Evolutionary conservation across 2,797 vertebrate genomes (phyloP).

Genomic region (Ptychadena robeensis): DNA sequence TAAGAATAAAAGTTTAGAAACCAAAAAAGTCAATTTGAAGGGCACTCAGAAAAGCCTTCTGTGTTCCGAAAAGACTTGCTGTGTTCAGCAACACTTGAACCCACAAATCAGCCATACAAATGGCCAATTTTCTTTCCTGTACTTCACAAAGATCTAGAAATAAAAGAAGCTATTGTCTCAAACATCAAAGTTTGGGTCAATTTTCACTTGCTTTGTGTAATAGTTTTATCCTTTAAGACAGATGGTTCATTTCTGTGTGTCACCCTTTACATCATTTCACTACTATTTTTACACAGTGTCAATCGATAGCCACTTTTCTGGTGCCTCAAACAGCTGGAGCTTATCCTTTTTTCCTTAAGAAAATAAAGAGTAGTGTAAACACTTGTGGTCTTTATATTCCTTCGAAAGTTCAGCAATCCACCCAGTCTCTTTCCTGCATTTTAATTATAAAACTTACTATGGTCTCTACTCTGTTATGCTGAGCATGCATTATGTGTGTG

Average conservation of each 20-base stretch:
- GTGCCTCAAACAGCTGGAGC: slow-evolving; percentile 30
- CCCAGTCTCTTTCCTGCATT: background rate
- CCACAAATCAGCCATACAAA: background rate
- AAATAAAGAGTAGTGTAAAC: slow-evolving; percentile 26
- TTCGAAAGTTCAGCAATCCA: slow-evolving; percentile 12
- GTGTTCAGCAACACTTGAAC: too few relatives aligned
- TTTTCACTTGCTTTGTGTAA: background rate
- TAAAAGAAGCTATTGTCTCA: background rate
- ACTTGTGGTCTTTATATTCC: slow-evolving; percentile 25
- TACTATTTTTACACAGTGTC: slow-evolving; percentile 40
- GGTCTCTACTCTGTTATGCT: slow-evolving; percentile 44
- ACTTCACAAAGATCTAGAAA: background rate
- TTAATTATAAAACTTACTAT: slow-evolving; percentile 46
- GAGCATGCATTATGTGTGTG: slow-evolving; percentile 59
- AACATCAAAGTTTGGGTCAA: background rate
- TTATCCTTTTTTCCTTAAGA: slow-evolving; percentile 25
- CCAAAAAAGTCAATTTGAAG: background rate
- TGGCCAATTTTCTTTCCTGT: background rate
- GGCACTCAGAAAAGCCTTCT: background rate
- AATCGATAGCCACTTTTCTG: slow-evolving; percentile 25
- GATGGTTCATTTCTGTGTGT: slow-evolving; percentile 41
- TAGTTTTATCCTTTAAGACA: background rate
- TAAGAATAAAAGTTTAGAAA: background rate
- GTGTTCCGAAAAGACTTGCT: too few relatives aligned
- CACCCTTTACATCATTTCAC: slow-evolving; percentile 37